Conservation (phyloP, 2,797 vertebrate genomes). For the Craterocephalus amniculus region DNA sequence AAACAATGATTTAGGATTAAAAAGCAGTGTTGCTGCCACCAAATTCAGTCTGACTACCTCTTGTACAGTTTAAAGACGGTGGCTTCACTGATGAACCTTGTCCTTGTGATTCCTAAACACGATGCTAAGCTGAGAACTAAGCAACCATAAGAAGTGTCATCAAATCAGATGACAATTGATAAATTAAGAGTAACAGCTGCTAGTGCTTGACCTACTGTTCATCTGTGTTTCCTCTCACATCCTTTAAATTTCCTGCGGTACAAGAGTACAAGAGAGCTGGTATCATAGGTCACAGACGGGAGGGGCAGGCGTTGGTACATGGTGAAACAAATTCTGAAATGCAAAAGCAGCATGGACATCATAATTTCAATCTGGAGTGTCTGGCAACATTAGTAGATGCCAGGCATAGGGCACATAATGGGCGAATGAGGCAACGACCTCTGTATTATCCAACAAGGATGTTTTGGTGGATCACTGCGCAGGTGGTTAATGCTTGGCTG, state of each 20-base stretch:
- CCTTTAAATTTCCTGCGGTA: constrained; percentile 51
- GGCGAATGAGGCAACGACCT: constrained; percentile 9
- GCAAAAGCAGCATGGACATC: constrained; percentile 25
- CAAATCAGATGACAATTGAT: constrained; percentile 52
- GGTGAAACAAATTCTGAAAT: constrained; percentile 23
- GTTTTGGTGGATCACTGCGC: neutral
- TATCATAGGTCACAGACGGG: constrained; percentile 48
- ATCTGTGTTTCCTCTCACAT: constrained; percentile 57
- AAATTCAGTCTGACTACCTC: constrained; percentile 9
- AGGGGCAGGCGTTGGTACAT: constrained; percentile 14
- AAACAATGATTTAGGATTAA: constrained; percentile 14
- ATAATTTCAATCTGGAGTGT: constrained; percentile 18
- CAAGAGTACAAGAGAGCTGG: constrained; percentile 33
- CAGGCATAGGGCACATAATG: constrained; percentile 7
- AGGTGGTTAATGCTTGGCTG: neutral
- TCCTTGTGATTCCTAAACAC: constrained; percentile 15
- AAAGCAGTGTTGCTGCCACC: neutral
- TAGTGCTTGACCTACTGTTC: constrained; percentile 46
- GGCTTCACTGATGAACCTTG: constrained; percentile 14
- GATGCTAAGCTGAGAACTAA: constrained; percentile 25
- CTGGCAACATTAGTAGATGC: constrained; percentile 1
- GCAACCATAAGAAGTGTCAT: constrained; percentile 46
- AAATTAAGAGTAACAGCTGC: constrained; percentile 54
- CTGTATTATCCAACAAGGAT: constrained; percentile 1
- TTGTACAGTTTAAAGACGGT: neutral